phyloP scores from a whole-genome alignment of 2,113 vertebrate genomes.

The Thalassoma bifasciatum region DNA sequence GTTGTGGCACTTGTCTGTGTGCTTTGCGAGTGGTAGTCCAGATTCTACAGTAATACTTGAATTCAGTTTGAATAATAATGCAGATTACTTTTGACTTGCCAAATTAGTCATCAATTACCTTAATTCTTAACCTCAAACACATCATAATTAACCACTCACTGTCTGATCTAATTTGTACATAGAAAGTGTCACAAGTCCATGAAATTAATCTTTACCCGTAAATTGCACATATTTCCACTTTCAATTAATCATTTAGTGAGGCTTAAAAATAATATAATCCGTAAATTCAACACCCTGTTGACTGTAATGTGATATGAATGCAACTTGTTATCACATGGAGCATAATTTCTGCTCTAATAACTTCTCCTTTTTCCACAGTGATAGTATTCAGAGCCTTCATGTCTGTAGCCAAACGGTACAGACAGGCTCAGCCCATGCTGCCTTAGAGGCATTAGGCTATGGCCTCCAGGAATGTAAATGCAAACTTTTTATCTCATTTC shows the following conservation, averaged over 20 bases:
- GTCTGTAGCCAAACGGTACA: constrained; percentile 32
- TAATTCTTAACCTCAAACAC: too few species aligned
- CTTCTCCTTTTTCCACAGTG: constrained; percentile 30
- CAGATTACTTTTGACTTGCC: too few species aligned
- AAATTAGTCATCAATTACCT: too few species aligned
- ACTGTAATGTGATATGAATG: constrained; percentile 22
- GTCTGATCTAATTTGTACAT: too few species aligned
- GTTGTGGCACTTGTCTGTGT: too few species aligned
- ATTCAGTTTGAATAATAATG: too few species aligned
- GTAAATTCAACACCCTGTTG: constrained; percentile 11
- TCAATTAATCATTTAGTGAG: too few species aligned
- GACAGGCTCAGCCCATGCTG: constrained; percentile 40
- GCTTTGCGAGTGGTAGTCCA: too few species aligned
- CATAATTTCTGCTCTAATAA: constrained; percentile 51
- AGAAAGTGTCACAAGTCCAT: not conserved
- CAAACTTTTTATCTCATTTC: constrained; percentile 37
- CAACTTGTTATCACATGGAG: constrained; percentile 8
- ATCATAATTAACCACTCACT: too few species aligned
- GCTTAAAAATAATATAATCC: not conserved
- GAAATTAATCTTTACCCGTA: not conserved
- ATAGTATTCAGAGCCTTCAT: constrained; percentile 24
- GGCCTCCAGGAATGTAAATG: constrained; percentile 36
- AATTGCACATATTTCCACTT: too few species aligned
- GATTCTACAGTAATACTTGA: too few species aligned
- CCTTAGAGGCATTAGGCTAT: constrained; percentile 34